Percentiles rank a stretch among this genome's conserved stretches.
These are phyloP conservation scores for Brachionus angularis DNA, from an alignment of 1,140 invertebrate genomes.

Conservation along the genomic window DNA sequence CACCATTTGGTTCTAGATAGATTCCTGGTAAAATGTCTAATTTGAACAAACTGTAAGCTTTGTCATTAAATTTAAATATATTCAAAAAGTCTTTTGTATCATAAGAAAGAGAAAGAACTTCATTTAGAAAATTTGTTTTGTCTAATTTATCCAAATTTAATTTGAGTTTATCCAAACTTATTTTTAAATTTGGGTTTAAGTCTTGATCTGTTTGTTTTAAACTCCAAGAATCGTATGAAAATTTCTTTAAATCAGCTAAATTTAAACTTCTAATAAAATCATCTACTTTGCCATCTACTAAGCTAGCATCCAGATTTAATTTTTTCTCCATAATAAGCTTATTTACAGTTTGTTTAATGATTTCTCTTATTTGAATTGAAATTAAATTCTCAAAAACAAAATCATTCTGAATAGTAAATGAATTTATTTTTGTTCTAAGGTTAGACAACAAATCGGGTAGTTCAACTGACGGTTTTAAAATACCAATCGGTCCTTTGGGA, in stretches of 20 bases:
- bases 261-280: not conserved
- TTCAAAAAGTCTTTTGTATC: not conserved
- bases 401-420: not conserved
- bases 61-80: not conserved
- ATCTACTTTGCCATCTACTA: not conserved
- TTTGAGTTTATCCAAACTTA: not conserved
- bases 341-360: not conserved
- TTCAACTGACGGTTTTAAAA: slow-evolving; percentile 22
- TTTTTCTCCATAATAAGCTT: not conserved
- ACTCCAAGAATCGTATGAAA: slow-evolving; percentile 6
- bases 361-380: not conserved
- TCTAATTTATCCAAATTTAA: slow-evolving; percentile 14
- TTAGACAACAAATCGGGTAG: slow-evolving; percentile 13
- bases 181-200: not conserved
- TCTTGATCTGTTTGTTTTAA: slow-evolving; percentile 1
- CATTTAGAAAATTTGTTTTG: not conserved
- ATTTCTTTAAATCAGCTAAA: not conserved
- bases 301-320: not conserved
- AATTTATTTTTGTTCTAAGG: slow-evolving; percentile 12
- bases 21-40: slow-evolving; percentile 38
- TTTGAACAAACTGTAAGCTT: slow-evolving; percentile 28
- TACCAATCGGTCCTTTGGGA: slow-evolving; percentile 36
- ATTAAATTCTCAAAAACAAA: not conserved
- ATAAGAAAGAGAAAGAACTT: not conserved
- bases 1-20: slow-evolving; percentile 18